Evolutionary conservation across 1,140 invertebrate genomes (phyloP).

Genomic region (Lucilia sericata): DNA sequence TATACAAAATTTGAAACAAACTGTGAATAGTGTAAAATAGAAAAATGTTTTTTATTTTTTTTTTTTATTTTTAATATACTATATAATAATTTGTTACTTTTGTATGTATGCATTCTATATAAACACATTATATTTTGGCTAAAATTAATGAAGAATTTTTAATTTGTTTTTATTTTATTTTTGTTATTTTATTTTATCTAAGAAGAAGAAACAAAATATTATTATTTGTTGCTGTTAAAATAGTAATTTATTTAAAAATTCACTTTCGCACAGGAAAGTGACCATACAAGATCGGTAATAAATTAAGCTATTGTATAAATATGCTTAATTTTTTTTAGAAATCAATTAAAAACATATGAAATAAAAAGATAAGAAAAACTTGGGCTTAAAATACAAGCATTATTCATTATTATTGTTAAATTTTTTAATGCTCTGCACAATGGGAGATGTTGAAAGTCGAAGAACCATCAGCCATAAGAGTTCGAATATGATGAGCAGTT

Average conservation of each 20-base stretch:
- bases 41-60: neutral
- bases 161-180: too few species aligned
- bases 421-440: too few species aligned
- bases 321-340: neutral
- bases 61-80: too few species aligned
- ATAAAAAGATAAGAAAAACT: neutral
- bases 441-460: too few species aligned
- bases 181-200: neutral
- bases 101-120: neutral
- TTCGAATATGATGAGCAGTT: too few species aligned
- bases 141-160: conserved; percentile 24
- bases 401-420: too few species aligned
- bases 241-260: neutral
- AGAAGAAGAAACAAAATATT: neutral
- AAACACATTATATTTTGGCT: neutral
- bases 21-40: conserved; percentile 4
- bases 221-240: conserved; percentile 1
- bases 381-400: too few species aligned
- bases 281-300: neutral
- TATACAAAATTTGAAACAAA: conserved; percentile 21
- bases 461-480: too few species aligned
- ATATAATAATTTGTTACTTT: conserved; percentile 7
- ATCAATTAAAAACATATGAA: neutral
- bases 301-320: neutral
- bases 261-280: neutral